These are phyloP conservation scores for Brachionus sp. DNA, from an alignment of 1,140 invertebrate species.

Conservation along the genomic window DNA sequence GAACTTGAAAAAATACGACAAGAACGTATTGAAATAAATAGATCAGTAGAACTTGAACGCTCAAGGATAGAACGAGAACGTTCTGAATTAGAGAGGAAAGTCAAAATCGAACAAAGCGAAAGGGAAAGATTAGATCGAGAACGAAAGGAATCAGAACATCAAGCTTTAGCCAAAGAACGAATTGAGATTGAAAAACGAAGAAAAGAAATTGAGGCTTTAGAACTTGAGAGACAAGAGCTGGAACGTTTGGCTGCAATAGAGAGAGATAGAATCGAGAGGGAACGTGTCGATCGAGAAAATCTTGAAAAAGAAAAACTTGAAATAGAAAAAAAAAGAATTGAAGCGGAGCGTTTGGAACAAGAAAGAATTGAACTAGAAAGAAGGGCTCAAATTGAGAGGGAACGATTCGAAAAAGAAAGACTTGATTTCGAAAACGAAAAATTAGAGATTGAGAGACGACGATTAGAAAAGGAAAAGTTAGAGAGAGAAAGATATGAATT, in stretches of 20 bases:
- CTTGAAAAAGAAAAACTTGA: not conserved
- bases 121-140: not conserved
- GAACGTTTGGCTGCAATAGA: not conserved
- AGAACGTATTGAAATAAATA: not conserved
- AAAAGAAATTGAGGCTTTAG: not conserved
- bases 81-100: not conserved
- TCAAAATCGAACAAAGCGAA: not conserved
- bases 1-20: not conserved
- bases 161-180: not conserved
- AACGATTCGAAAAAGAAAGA: not conserved
- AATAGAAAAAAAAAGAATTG: not conserved
- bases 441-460: not conserved
- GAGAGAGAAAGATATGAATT: not conserved
- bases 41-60: not conserved
- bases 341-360: not conserved
- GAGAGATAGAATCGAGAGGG: not conserved
- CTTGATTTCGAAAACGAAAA: not conserved
- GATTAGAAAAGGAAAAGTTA: not conserved
- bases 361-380: not conserved
- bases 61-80: not conserved
- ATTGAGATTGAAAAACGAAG: not conserved
- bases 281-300: not conserved
- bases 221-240: not conserved
- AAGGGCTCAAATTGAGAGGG: not conserved
- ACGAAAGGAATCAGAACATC: not conserved